Conservation (phyloP, 2,113 vertebrate species). For the Neofelis nebulosa region DNA sequence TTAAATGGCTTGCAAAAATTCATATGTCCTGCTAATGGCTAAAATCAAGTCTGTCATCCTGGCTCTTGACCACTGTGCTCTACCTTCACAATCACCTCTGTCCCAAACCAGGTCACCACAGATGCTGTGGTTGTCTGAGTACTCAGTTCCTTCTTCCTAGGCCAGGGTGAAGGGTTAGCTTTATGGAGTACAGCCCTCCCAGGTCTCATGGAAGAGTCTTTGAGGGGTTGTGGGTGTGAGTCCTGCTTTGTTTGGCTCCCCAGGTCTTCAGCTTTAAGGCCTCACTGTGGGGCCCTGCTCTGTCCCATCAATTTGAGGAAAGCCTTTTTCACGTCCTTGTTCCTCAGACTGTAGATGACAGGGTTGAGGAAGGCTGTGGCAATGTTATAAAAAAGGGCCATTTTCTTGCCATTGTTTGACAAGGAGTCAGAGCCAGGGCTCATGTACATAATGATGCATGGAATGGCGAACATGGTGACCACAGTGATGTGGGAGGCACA, state of each 20-base stretch:
- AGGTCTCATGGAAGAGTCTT: neutral
- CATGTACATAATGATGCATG: conserved; percentile 60
- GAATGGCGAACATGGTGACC: conserved; percentile 59
- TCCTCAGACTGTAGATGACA: conserved; percentile 72
- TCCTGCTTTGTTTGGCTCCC: neutral
- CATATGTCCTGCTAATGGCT: neutral
- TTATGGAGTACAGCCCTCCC: neutral
- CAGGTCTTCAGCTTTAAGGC: neutral
- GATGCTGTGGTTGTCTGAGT: neutral
- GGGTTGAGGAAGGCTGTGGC: conserved; percentile 70
- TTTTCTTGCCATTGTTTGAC: conserved; percentile 67
- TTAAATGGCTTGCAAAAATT: neutral
- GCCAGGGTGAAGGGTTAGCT: neutral
- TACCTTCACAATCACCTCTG: neutral
- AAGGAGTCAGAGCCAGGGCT: conserved; percentile 50
- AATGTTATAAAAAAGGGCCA: conserved; percentile 72
- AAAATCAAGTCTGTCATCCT: neutral
- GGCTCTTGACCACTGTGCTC: neutral
- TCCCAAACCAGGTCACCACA: neutral
- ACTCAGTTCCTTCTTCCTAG: neutral
- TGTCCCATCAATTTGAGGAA: conserved; percentile 39
- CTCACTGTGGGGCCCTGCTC: neutral
- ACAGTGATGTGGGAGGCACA: conserved; percentile 70
- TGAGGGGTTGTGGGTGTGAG: neutral
- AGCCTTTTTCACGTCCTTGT: conserved; percentile 70